These are phyloP conservation scores for Melitaea cinxia DNA, from an alignment of 1,140 invertebrate genomes.

Conservation along the genomic window DNA sequence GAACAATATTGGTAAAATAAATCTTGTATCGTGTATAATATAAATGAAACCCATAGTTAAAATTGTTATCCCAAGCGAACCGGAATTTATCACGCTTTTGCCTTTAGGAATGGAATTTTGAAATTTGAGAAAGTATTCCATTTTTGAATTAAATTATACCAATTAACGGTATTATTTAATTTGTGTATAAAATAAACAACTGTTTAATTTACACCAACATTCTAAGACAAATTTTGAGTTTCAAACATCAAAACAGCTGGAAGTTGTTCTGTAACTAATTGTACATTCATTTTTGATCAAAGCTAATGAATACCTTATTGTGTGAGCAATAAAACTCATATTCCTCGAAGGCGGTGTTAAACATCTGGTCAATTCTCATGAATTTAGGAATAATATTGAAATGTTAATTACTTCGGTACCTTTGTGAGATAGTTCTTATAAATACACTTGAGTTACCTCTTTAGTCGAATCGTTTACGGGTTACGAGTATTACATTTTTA, in stretches of 20 bases:
- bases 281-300: not conserved
- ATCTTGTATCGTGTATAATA: no score
- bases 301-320: not conserved
- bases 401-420: slow-evolving; percentile 1
- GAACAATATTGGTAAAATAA: no score
- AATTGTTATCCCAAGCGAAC: no score
- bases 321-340: not conserved
- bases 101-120: no score
- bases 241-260: not conserved
- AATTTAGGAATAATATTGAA: slow-evolving; percentile 5
- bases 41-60: no score
- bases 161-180: not conserved
- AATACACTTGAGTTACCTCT: not conserved
- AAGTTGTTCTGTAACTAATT: not conserved
- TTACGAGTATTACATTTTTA: not conserved
- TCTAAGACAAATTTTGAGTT: not conserved
- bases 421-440: slow-evolving; percentile 2
- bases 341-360: not conserved
- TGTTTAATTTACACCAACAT: not conserved
- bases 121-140: not conserved
- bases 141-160: not conserved
- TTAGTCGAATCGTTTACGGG: no score
- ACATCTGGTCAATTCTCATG: slow-evolving; percentile 5
- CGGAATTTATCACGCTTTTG: no score
- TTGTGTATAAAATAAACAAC: not conserved